These are phyloP conservation scores for Chanos chanos DNA, from an alignment of 2,797 vertebrate species.

Conservation along the genomic window DNA sequence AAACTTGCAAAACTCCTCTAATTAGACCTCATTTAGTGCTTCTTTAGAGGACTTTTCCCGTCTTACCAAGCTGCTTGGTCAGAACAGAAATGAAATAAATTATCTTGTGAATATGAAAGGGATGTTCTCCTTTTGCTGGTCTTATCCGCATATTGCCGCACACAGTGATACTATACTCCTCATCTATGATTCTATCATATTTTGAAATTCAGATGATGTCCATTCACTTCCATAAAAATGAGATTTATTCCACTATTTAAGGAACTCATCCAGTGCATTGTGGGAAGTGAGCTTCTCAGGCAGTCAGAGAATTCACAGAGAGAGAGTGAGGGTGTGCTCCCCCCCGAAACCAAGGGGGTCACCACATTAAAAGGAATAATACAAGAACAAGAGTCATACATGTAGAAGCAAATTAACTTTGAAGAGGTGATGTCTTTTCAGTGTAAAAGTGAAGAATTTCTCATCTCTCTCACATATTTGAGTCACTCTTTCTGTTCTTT, in stretches of 20 bases:
- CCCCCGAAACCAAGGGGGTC: constrained; percentile 1
- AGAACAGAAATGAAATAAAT: too few relatives aligned
- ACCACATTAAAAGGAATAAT: constrained; percentile 53
- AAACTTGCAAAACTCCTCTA: too few relatives aligned
- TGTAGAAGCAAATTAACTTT: constrained; percentile 49
- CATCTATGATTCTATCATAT: constrained; percentile 14
- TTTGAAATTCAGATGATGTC: constrained; percentile 24
- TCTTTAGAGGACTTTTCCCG: too few relatives aligned
- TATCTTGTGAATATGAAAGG: too few relatives aligned
- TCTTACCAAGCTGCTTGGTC: too few relatives aligned
- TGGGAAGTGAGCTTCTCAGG: constrained; percentile 23
- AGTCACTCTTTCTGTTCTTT: background rate
- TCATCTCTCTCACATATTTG: background rate
- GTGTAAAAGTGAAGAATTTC: too few relatives aligned
- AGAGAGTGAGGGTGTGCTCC: background rate
- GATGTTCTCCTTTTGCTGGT: constrained; percentile 1
- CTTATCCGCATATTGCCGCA: constrained; percentile 16
- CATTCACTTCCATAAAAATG: constrained; percentile 3
- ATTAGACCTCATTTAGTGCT: too few relatives aligned
- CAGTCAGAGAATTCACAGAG: background rate
- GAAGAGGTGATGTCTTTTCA: constrained; percentile 45
- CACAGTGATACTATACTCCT: background rate
- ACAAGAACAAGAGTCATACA: constrained; percentile 37
- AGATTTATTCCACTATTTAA: constrained; percentile 1
- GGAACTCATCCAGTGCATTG: constrained; percentile 14